These are phyloP conservation scores for Drosophila antonietae DNA, from an alignment of 2,888 invertebrate species.

Conservation along the genomic window DNA sequence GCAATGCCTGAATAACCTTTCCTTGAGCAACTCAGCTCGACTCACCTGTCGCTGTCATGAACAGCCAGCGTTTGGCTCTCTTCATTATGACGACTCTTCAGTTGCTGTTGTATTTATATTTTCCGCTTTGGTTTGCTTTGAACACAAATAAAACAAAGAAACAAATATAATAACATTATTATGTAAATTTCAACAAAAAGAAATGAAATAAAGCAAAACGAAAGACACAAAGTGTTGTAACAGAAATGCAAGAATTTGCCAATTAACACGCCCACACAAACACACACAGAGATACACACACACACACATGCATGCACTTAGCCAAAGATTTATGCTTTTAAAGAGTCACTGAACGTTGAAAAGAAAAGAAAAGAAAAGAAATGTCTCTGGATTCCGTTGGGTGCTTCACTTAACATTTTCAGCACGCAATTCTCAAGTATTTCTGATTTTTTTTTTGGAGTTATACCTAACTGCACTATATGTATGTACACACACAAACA, in stretches of 20 bases:
- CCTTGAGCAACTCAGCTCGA: constrained; percentile 11
- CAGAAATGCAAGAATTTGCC: constrained; percentile 44
- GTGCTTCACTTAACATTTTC: constrained; percentile 48
- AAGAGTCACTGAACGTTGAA: constrained; percentile 45
- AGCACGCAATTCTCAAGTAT: constrained; percentile 28
- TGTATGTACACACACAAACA: not conserved
- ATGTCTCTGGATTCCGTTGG: constrained; percentile 24
- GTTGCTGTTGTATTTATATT: constrained; percentile 39
- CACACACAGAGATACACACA: not conserved
- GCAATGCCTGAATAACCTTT: constrained; percentile 24
- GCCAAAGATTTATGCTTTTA: constrained; percentile 29
- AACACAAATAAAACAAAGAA: constrained; percentile 24
- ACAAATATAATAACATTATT: constrained; percentile 27
- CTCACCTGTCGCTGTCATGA: constrained; percentile 86
- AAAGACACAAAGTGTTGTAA: constrained; percentile 21
- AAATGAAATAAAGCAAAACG: constrained; percentile 1
- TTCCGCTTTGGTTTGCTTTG: constrained; percentile 39
- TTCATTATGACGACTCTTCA: constrained; percentile 83
- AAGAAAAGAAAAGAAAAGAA: constrained; percentile 25
- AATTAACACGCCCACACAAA: constrained; percentile 29
- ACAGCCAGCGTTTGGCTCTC: constrained; percentile 86
- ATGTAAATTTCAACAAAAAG: constrained; percentile 25
- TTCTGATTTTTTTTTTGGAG: constrained; percentile 3
- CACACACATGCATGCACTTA: not conserved
- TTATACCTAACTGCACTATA: constrained; percentile 29